Percentiles rank a stretch among this genome's conserved stretches.
phyloP scores from a whole-genome alignment of 2,113 vertebrate species.

The Calonectris borealis region DNA sequence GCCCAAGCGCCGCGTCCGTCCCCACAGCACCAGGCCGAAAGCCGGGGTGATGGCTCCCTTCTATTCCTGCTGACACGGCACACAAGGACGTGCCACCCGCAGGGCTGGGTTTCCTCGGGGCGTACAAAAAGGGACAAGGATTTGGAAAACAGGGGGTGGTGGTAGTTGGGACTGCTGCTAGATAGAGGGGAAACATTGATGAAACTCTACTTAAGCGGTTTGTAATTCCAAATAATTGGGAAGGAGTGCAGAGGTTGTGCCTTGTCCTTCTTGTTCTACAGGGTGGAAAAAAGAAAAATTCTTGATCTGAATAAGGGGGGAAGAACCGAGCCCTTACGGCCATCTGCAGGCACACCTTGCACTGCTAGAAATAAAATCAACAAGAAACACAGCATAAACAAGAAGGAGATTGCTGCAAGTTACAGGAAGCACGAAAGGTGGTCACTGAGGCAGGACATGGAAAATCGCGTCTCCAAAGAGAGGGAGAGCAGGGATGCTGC shows the following conservation, averaged over 20 bases:
- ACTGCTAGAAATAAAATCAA: neutral
- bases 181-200: accelerated
- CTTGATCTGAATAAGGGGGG: neutral
- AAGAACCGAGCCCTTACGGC: neutral
- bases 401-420: neutral
- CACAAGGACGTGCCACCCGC: accelerated
- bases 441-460: accelerated
- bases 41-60: accelerated
- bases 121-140: accelerated
- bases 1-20: accelerated
- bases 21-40: accelerated
- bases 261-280: neutral
- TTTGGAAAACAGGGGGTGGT: too few relatives aligned
- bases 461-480: accelerated
- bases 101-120: accelerated
- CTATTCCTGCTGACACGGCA: accelerated
- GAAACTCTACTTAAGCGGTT: neutral
- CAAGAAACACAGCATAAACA: neutral
- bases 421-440: neutral
- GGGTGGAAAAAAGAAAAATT: neutral
- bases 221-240: too few relatives aligned
- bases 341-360: neutral
- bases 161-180: neutral
- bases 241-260: neutral
- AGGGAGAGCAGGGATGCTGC: neutral